phyloP scores from a whole-genome alignment of 2,113 vertebrate species.

The Zosterops japonicus region DNA sequence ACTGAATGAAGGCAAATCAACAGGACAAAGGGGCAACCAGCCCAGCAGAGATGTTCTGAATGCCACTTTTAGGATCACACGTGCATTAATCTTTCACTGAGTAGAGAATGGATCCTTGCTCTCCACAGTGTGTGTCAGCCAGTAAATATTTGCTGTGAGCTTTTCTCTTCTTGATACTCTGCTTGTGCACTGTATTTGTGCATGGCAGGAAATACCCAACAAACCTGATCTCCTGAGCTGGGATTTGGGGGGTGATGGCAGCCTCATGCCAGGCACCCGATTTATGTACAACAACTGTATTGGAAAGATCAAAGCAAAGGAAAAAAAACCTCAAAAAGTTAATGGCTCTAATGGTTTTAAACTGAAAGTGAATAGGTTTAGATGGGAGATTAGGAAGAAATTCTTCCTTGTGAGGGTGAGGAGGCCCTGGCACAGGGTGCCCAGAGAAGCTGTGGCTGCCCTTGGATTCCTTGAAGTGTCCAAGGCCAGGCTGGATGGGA shows the following conservation, averaged over 20 bases:
- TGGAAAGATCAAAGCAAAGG: not conserved
- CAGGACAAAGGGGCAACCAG: not conserved
- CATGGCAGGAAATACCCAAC: not conserved
- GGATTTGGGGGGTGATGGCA: not conserved
- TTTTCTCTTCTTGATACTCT: not conserved
- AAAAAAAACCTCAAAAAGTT: too few relatives aligned
- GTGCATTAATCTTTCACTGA: not conserved
- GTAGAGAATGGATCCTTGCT: not conserved
- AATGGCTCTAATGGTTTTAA: not conserved
- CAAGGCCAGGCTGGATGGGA: rapidly evolving
- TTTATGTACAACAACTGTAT: rapidly evolving
- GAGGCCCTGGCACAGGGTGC: not conserved
- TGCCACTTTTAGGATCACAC: not conserved
- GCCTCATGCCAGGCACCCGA: not conserved
- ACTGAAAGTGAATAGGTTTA: not conserved
- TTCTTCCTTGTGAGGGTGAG: rapidly evolving
- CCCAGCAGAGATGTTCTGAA: not conserved
- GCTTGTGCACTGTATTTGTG: rapidly evolving
- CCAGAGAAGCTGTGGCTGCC: not conserved
- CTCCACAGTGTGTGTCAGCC: not conserved
- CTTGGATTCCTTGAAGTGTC: not conserved
- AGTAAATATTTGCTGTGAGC: not conserved
- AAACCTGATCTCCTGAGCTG: not conserved
- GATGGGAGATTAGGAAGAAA: not conserved
- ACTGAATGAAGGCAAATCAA: not conserved